phyloP scores from a whole-genome alignment of 2,113 vertebrate genomes.

The Arothron firmamentum region DNA sequence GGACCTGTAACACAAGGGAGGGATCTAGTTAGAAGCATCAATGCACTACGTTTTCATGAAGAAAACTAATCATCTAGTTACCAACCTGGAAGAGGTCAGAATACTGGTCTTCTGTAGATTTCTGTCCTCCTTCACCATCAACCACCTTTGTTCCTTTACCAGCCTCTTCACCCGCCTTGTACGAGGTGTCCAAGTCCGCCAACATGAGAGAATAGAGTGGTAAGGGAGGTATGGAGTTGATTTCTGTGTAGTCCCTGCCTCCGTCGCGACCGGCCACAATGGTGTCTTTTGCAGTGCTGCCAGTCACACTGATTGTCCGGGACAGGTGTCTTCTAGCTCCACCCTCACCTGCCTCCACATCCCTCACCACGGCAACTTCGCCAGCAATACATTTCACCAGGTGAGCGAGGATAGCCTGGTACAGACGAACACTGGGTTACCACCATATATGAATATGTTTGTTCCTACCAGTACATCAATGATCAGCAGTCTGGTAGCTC shows the following conservation, averaged over 20 bases:
- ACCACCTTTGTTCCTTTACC: conserved; percentile 75
- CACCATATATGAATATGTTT: not conserved
- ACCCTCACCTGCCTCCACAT: conserved; percentile 87
- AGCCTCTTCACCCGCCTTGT: conserved; percentile 82
- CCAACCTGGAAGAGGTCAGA: conserved; percentile 87
- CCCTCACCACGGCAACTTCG: conserved; percentile 93
- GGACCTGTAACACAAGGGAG: conserved; percentile 56
- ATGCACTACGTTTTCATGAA: not conserved
- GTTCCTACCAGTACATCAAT: not conserved
- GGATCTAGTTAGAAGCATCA: not conserved
- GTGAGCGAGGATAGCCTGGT: conserved; percentile 89
- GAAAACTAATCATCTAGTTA: not conserved
- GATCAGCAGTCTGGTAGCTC: not conserved
- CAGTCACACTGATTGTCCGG: conserved; percentile 95
- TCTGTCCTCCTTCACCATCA: conserved; percentile 72
- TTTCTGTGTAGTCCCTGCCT: conserved; percentile 94
- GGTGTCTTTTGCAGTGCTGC: conserved; percentile 95
- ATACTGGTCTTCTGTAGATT: conserved; percentile 86
- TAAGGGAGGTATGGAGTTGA: conserved; percentile 93
- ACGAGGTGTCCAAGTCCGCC: conserved; percentile 89
- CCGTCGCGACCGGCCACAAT: conserved; percentile 94
- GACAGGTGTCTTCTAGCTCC: conserved; percentile 90
- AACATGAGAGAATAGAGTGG: conserved; percentile 88
- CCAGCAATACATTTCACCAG: conserved; percentile 98
- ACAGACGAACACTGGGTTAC: not conserved